Percentiles rank a stretch among this genome's conserved stretches.
These are phyloP conservation scores for Heterodera schachtii DNA, from an alignment of 1,140 invertebrate genomes.

Conservation along the genomic window DNA sequence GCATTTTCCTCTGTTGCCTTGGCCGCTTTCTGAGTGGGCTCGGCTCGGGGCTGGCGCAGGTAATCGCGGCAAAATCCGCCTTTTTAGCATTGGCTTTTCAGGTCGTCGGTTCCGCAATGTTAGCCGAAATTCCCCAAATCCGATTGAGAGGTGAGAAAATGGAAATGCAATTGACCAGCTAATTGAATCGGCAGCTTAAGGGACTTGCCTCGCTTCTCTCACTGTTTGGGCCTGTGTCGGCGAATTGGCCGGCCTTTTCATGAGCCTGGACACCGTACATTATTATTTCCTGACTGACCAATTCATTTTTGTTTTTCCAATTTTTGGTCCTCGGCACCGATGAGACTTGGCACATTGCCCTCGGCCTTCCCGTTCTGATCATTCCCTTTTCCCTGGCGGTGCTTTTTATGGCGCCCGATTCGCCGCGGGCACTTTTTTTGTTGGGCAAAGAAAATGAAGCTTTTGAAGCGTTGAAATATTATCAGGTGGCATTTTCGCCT, in stretches of 20 bases:
- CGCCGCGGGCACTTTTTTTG: conserved; percentile 41
- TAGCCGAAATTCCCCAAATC: conserved; percentile 51
- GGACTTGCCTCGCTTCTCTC: conserved; percentile 50
- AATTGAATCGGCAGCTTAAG: neutral
- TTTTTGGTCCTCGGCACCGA: conserved; percentile 40
- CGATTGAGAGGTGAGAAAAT: conserved; percentile 9
- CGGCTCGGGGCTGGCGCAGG: conserved; percentile 48
- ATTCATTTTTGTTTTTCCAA: neutral
- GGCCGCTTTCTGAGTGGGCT: conserved; percentile 48
- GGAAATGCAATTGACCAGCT: neutral
- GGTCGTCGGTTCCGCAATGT: conserved; percentile 46
- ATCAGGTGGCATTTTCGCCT: conserved; percentile 38
- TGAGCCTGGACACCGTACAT: conserved; percentile 27
- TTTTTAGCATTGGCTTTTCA: conserved; percentile 36
- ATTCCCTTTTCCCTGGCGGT: conserved; percentile 39
- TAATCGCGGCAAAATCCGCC: neutral
- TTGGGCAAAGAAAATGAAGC: conserved; percentile 35
- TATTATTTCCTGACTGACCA: neutral
- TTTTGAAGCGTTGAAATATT: conserved; percentile 45
- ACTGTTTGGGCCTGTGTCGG: conserved; percentile 53
- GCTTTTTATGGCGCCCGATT: conserved; percentile 42
- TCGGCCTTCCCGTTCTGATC: conserved; percentile 38
- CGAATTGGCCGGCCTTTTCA: conserved; percentile 48
- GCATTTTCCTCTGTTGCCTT: conserved; percentile 37
- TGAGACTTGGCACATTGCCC: conserved; percentile 42